These are phyloP conservation scores for Heliconius hermathena DNA, from an alignment of 1,140 invertebrate species.

Conservation along the genomic window DNA sequence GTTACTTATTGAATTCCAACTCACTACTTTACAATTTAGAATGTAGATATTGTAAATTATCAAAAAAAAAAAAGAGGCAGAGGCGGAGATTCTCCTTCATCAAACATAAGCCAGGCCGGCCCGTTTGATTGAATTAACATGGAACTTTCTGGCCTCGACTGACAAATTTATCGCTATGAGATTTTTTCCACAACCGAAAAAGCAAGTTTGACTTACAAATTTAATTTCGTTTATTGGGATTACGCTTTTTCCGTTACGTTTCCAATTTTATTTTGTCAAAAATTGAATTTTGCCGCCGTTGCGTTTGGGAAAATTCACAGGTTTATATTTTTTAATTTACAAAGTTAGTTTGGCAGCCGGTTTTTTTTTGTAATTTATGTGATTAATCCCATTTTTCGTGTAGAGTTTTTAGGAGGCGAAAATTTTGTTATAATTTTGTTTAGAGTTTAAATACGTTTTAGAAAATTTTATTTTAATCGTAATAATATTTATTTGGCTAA, in stretches of 20 bases:
- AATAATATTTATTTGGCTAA: background rate
- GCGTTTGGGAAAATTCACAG: slow-evolving; percentile 22
- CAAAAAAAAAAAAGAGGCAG: slow-evolving; percentile 19
- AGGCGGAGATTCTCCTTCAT: slow-evolving; percentile 48
- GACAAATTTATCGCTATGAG: slow-evolving; percentile 70
- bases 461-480: background rate
- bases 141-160: slow-evolving; percentile 58
- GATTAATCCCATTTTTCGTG: background rate
- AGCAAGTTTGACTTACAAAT: slow-evolving; percentile 59
- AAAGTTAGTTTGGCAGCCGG: background rate
- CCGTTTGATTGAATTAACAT: slow-evolving; percentile 72
- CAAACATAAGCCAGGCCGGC: slow-evolving; percentile 65
- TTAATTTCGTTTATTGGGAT: slow-evolving; percentile 66
- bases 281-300: slow-evolving; percentile 21
- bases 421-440: background rate
- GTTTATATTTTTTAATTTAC: slow-evolving; percentile 27
- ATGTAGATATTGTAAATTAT: slow-evolving; percentile 24
- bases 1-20: background rate
- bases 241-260: slow-evolving; percentile 36
- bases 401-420: background rate
- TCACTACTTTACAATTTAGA: background rate
- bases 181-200: slow-evolving; percentile 55
- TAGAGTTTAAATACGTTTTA: background rate
- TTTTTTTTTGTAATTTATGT: background rate
- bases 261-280: slow-evolving; percentile 24